phyloP scores from a whole-genome alignment of 2,113 vertebrate genomes.

The Rhadina sibilatrix region DNA sequence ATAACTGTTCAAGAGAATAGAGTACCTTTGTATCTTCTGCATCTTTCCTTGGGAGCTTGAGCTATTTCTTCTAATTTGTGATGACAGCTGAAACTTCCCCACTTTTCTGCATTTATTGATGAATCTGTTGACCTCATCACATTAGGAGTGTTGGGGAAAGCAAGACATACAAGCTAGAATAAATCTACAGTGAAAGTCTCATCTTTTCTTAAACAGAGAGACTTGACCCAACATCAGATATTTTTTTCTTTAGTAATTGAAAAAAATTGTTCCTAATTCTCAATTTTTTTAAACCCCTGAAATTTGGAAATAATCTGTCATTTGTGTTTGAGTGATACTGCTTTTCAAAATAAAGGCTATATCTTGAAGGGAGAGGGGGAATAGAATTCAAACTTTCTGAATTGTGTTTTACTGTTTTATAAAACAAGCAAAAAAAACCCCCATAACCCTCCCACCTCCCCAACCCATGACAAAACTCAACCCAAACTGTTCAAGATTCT shows the following conservation, averaged over 20 bases:
- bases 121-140: not conserved
- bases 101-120: not conserved
- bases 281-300: not conserved
- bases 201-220: not conserved
- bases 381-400: not conserved
- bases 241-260: not conserved
- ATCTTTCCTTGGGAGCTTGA: not conserved
- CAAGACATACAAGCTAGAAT: not conserved
- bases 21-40: not conserved
- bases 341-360: not conserved
- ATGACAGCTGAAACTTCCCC: not conserved
- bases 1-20: not conserved
- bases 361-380: fast-evolving
- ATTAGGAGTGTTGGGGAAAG: not conserved
- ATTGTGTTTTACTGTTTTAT: not conserved
- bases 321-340: not conserved
- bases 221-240: not conserved
- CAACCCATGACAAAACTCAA: not conserved
- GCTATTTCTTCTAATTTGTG: not conserved
- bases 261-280: not conserved
- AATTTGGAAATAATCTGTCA: not conserved
- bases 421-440: not conserved
- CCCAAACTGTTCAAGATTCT: not conserved
- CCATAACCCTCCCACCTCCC: fast-evolving
- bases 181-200: not conserved